These are phyloP conservation scores for Corythornis vintsioides DNA, from an alignment of 2,113 vertebrate species.

Conservation along the genomic window DNA sequence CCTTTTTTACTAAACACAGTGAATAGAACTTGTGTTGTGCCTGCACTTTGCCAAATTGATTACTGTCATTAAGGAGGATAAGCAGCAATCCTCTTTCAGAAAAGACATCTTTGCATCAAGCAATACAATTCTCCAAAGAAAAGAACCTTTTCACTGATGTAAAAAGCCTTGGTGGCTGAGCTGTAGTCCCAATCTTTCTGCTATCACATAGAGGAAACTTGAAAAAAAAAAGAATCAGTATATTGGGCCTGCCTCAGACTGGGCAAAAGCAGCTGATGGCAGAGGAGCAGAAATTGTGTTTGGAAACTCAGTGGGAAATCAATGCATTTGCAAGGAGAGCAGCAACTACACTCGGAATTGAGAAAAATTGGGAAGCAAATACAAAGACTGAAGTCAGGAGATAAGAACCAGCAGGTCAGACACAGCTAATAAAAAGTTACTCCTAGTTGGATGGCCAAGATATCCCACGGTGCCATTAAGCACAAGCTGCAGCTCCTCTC, in stretches of 20 bases:
- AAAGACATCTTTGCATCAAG: not conserved
- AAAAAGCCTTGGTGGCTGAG: not conserved
- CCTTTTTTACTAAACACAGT: not conserved
- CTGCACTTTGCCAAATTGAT: not conserved
- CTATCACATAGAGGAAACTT: not conserved
- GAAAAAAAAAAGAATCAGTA: not conserved
- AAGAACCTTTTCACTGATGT: not conserved
- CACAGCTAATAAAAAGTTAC: not conserved
- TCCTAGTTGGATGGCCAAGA: not conserved
- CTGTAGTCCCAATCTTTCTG: not conserved
- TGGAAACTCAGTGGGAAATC: slow-evolving; percentile 20
- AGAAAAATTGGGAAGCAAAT: not conserved
- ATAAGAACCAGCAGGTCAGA: not conserved
- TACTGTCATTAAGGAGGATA: not conserved
- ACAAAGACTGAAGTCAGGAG: not conserved
- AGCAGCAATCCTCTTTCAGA: slow-evolving; percentile 3
- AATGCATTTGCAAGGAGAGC: not conserved
- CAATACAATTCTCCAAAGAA: slow-evolving; percentile 7
- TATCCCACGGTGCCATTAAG: not conserved
- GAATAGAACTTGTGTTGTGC: not conserved
- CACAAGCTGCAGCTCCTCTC: not conserved
- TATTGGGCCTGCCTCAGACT: not conserved
- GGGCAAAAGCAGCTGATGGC: slow-evolving; percentile 42
- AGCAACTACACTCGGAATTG: not conserved
- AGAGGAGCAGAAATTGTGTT: slow-evolving; percentile 1